phyloP scores from a whole-genome alignment of 2,797 vertebrate species.

The Epinephelus malabaricus region DNA sequence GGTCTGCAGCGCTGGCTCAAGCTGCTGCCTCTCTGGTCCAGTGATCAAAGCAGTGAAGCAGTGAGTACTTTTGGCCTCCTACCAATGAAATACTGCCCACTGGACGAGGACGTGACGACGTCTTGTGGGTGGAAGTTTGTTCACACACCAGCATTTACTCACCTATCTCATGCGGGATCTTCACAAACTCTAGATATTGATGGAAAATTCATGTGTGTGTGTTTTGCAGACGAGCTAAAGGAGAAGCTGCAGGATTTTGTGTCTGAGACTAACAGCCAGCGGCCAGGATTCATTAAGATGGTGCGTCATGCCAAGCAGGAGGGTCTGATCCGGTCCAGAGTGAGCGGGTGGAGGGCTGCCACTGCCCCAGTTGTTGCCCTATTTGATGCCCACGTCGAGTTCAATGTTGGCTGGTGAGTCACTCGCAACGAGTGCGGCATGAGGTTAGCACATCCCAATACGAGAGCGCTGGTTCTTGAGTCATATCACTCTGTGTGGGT shows the following conservation, averaged over 20 bases:
- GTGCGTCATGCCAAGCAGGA: conserved; percentile 95
- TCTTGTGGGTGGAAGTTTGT: conserved; percentile 70
- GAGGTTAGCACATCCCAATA: conserved; percentile 40
- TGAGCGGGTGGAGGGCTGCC: conserved; percentile 96
- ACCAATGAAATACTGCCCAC: conserved; percentile 68
- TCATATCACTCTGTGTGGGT: conserved; percentile 52
- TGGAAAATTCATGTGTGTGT: conserved; percentile 29
- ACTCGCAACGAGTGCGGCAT: conserved; percentile 42
- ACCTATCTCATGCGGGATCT: conserved; percentile 35
- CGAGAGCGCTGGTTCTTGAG: conserved; percentile 29
- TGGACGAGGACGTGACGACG: conserved; percentile 60
- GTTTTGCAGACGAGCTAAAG: conserved; percentile 92
- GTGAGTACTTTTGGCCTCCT: conserved; percentile 62
- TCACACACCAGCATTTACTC: conserved; percentile 48
- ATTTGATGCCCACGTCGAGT: conserved; percentile 98
- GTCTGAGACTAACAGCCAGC: conserved; percentile 89
- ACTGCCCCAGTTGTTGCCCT: conserved; percentile 96
- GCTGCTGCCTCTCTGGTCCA: conserved; percentile 74
- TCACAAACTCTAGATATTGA: conserved; percentile 39
- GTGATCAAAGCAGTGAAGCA: conserved; percentile 75
- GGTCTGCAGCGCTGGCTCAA: conserved; percentile 61
- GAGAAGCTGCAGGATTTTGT: conserved; percentile 93
- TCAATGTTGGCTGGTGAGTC: conserved; percentile 95
- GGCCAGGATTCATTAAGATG: conserved; percentile 94
- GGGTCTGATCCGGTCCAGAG: conserved; percentile 95